Base-by-base conservation (phyloP, 2,797 vertebrate genomes). In the Crenichthys baileyi region DNA sequence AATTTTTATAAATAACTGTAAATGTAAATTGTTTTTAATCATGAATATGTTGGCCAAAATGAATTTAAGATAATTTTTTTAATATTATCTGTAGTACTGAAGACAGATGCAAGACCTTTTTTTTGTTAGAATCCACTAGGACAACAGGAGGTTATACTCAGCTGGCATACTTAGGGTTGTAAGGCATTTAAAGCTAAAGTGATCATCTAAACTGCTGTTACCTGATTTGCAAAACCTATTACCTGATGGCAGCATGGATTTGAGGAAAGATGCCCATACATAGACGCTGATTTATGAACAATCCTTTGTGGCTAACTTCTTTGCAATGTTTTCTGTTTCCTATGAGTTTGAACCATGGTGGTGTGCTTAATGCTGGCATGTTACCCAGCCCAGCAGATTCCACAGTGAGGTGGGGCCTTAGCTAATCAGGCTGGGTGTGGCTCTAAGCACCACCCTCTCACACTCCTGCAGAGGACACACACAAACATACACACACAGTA, bases 371-470 rank as follows among this genome's bases (percentile, higher is more conserved):
- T 63, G 75, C 72, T 2, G 70, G 79, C 93, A 94, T 94, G 94
- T 93, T 93, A 95, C 90, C 90, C 58, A 65, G 86, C 85, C 87
- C 86, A 89, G 91, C 18, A 82, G 91, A 96, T 96, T 96, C 95
- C 95, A 91, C 84, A 79, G 83, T 7, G 88, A 89, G 95, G 95
- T 94, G 95, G 94, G 95, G 93, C 91, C 83, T 78, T 78, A 2
- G 82, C 90, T 92, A 92, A 95, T 94, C 94, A 93, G 92, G 15
- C 79, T 60, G 94, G 96, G 95, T 95, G 95, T 95, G 95, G 94
- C 92, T 81, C 79, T 71, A n/a, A 51, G 80, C 83, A 67, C 82
- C 65, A 48, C 82, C 82, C 79, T 85, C 51, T 70, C 75, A 7
- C 7, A 81, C 81, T 78, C 77, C 78, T 67, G 80, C 74, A 83